A percentile compares a stretch with the other conserved stretches of the same genome.
Conservation (phyloP, 2,113 vertebrate species). For the Stigmatopora nigra region DNA sequence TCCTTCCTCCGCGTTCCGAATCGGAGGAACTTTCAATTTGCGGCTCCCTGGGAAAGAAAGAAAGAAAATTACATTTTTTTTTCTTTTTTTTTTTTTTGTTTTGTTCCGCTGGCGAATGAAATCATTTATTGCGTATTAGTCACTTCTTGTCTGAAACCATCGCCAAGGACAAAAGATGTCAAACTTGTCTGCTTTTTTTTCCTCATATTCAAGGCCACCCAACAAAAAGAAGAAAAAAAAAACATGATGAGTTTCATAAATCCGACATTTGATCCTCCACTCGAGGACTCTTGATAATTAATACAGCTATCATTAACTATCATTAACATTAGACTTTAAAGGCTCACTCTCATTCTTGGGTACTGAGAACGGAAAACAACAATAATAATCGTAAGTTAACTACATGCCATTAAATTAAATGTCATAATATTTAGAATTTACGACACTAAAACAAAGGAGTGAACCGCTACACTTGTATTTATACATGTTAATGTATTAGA, state of each 20-base stretch:
- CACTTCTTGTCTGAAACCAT: constrained; percentile 8
- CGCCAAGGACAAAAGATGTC: constrained; percentile 36
- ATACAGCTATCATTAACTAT: not conserved
- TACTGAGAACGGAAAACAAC: too few species aligned
- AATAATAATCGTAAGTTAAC: too few species aligned
- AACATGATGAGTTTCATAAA: not conserved
- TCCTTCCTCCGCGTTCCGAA: not conserved
- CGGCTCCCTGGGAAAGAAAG: constrained; percentile 21
- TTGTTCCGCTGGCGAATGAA: constrained; percentile 15
- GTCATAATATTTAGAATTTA: too few species aligned
- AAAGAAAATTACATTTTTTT: constrained; percentile 14
- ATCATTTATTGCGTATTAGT: constrained; percentile 35
- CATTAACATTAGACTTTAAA: too few species aligned
- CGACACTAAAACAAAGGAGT: too few species aligned
- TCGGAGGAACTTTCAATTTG: constrained; percentile 29
- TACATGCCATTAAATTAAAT: too few species aligned
- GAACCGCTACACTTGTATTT: too few species aligned
- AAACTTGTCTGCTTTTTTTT: constrained; percentile 12
- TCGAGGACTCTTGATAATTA: not conserved
- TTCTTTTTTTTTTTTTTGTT: not conserved
- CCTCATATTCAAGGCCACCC: not conserved
- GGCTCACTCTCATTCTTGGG: too few species aligned
- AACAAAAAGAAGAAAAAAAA: not conserved
- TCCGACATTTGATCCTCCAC: not conserved
- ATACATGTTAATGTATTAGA: too few species aligned